Percentiles rank a stretch among this genome's conserved stretches.
Conservation (phyloP, 2,797 vertebrate genomes). For the Argentina silus region DNA sequence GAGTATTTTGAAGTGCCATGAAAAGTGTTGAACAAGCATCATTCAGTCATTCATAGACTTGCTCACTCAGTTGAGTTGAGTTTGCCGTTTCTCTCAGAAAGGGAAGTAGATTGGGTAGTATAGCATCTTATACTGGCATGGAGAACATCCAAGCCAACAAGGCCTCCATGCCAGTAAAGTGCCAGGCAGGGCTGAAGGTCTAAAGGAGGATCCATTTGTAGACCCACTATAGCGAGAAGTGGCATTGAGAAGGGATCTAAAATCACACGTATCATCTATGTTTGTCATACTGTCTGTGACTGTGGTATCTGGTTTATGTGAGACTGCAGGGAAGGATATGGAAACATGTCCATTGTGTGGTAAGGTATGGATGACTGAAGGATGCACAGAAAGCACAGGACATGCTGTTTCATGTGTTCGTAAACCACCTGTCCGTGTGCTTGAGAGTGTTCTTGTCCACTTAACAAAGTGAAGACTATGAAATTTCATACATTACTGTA, state of each 20-base stretch:
- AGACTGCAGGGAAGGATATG: not conserved
- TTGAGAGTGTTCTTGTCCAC: conserved; percentile 61
- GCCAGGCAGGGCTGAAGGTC: conserved; percentile 73
- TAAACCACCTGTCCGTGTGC: conserved; percentile 55
- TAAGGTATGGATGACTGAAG: conserved; percentile 74
- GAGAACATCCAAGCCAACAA: conserved; percentile 84
- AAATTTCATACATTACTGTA: conserved; percentile 57
- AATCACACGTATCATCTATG: conserved; percentile 32
- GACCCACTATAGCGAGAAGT: conserved; percentile 84
- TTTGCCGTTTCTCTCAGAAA: conserved; percentile 12
- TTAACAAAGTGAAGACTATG: conserved; percentile 58
- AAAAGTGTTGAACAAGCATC: conserved; percentile 70
- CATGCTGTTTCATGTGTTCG: conserved; percentile 23
- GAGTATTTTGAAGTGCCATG: conserved; percentile 80
- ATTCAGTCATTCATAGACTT: conserved; percentile 74
- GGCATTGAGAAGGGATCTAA: conserved; percentile 64
- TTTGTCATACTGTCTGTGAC: conserved; percentile 24
- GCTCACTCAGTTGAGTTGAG: conserved; percentile 29
- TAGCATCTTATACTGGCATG: conserved; percentile 73
- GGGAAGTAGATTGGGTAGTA: conserved; percentile 48
- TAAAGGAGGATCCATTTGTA: conserved; percentile 71
- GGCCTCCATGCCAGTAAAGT: conserved; percentile 78
- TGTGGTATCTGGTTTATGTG: conserved; percentile 13
- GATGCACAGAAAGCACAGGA: conserved; percentile 59
- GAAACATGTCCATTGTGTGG: conserved; percentile 25